phyloP scores from a whole-genome alignment of 2,888 invertebrate species.

The Agrochola litura region DNA sequence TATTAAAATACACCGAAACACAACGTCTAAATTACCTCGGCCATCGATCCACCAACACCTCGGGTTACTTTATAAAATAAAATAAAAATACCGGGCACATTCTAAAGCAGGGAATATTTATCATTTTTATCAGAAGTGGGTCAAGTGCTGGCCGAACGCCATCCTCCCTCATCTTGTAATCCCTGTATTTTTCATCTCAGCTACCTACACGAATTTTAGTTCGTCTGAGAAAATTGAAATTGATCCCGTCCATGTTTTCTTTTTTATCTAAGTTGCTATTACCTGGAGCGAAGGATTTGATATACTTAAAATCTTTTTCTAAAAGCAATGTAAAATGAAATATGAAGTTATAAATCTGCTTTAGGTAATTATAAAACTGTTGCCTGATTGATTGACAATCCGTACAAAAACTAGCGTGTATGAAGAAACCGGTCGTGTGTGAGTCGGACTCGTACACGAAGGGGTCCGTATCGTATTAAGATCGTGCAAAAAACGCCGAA shows the following conservation, averaged over 20 bases:
- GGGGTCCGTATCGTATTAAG: no score
- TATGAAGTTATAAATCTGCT: no score
- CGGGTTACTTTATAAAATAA: constrained; percentile 30
- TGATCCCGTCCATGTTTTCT: constrained; percentile 9
- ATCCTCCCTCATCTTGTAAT: constrained; percentile 44
- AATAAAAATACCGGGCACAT: constrained; percentile 50
- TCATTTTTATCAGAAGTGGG: constrained; percentile 59
- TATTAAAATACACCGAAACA: constrained; percentile 6
- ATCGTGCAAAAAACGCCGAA: no score
- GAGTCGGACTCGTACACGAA: no score
- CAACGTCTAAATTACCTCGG: constrained; percentile 6
- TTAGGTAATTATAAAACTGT: not conserved
- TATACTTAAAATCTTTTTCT: not conserved
- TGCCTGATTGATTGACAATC: not conserved
- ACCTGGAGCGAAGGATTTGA: not conserved
- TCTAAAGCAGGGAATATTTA: constrained; percentile 49
- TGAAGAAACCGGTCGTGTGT: no score
- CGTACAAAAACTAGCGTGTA: no score
- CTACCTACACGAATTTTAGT: constrained; percentile 35
- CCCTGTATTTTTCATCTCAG: constrained; percentile 55
- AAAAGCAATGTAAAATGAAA: not conserved
- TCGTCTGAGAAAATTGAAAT: constrained; percentile 28
- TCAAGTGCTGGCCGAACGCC: constrained; percentile 53
- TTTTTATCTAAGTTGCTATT: not conserved
- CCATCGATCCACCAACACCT: constrained; percentile 35